Evolutionary conservation across 2,888 invertebrate genomes (phyloP), one percentile per base, ranked within the genome.

Genomic region (Drosophila buzzatii): DNA sequence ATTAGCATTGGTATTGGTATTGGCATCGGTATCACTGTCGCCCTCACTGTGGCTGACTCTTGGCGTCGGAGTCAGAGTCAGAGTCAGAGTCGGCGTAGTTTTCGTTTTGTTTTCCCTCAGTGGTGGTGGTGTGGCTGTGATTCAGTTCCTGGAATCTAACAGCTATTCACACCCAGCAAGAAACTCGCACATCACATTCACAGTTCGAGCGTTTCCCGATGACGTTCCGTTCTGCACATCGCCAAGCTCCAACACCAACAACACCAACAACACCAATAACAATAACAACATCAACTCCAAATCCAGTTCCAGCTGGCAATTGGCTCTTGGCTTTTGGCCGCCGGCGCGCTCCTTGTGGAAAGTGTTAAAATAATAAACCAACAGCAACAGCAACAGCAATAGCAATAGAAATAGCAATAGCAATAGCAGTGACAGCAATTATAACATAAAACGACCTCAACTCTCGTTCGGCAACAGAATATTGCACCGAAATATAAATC

Each of bases 101-200:
- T 53, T 53, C 51, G 52, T 23, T 61, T 71, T 52, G 69, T 51
- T 67, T 64, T 57, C 56, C 55, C 61, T 59, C 70, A 66, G 47
- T 61, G 67, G 61, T 70, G 67, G 61, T 70, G 71, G 62, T 65
- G 66, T 73, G 78, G 76, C 56, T 79, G 85, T 89, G 90, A 90
- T 73, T 89, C 85, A 86, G 81, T 92, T 92, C 92, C 90, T 86
- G 90, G 92, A 92, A 92, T 92, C 92, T 92, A 92, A 92, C 92
- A 91, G 84, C 89, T 91, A 92, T 92, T 92, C 92, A 92, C 92
- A 92, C 92, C 91, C 91, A 91, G 81, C 91, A 89, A 84, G 88
- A 86, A 92, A 89, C 81, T 91, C 91, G 83, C 91, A 91, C 90
- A 89, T 92, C 91, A 69, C 85, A 92, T 92, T 92, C 91, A 88